Conservation (phyloP, 2,888 invertebrate genomes). For the Agelastica alni region DNA sequence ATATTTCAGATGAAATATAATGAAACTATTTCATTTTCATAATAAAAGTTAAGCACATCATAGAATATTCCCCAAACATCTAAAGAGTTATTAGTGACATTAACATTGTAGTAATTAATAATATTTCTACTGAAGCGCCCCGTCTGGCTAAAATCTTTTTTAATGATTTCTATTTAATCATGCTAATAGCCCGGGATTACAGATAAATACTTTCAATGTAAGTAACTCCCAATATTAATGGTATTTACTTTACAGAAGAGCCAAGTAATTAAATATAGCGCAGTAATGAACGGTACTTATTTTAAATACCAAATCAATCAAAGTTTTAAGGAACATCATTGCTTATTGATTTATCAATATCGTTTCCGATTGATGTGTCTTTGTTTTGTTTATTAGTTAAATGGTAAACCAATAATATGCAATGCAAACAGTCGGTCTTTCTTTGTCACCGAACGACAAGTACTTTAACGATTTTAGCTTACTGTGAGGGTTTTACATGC, state of each 20-base stretch:
- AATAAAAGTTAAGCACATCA: too few relatives aligned
- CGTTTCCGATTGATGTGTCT: not conserved
- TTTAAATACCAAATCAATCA: constrained; percentile 23
- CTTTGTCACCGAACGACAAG: too few relatives aligned
- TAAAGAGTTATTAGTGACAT: constrained; percentile 5
- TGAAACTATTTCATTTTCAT: too few relatives aligned
- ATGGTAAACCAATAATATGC: too few relatives aligned
- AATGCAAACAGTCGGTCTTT: too few relatives aligned
- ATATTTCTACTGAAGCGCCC: not conserved
- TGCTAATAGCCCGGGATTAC: constrained; percentile 28
- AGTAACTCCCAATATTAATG: constrained; percentile 31
- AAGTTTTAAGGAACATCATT: not conserved
- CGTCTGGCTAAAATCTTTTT: constrained; percentile 29
- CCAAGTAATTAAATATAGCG: constrained; percentile 24
- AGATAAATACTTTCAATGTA: constrained; percentile 27
- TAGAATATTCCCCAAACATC: not conserved
- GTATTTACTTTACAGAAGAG: constrained; percentile 23
- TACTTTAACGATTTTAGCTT: too few relatives aligned
- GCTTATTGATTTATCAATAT: not conserved
- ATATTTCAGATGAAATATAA: too few relatives aligned
- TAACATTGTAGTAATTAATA: constrained; percentile 1
- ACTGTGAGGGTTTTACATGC: too few relatives aligned
- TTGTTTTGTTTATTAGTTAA: not conserved
- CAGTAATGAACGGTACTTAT: constrained; percentile 21
- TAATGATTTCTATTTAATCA: constrained; percentile 31